Evolutionary conservation across 2,888 invertebrate species (phyloP).

Genomic region (Cylindroiulus punctatus): DNA sequence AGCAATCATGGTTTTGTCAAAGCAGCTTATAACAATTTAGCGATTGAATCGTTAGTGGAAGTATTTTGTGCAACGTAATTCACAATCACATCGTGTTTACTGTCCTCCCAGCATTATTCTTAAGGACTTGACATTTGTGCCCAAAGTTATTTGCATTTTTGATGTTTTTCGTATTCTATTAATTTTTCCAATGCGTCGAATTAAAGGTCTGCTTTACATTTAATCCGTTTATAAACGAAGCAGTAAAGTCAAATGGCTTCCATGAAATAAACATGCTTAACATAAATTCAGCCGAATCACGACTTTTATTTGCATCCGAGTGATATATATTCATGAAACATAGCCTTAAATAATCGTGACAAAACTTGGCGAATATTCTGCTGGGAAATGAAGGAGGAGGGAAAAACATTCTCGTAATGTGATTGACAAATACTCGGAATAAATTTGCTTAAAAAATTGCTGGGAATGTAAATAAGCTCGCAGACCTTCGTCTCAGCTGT

Average conservation of each 20-base stretch:
- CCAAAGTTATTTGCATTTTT: background rate
- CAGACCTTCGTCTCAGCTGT: background rate
- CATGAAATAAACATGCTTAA: constrained; percentile 47
- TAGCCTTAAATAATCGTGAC: constrained; percentile 36
- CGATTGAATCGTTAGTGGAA: too few relatives aligned
- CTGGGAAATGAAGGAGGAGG: constrained; percentile 17
- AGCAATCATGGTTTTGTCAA: too few relatives aligned
- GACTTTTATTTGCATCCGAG: constrained; percentile 43
- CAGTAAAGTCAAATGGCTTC: constrained; percentile 21
- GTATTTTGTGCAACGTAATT: too few relatives aligned
- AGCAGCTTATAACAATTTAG: too few relatives aligned
- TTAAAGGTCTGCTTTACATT: constrained; percentile 14
- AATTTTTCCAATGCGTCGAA: constrained; percentile 31
- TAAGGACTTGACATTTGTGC: background rate
- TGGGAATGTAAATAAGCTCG: constrained; percentile 14
- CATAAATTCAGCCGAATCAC: constrained; percentile 37
- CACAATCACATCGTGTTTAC: too few relatives aligned
- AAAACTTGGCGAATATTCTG: constrained; percentile 22
- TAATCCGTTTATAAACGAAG: constrained; percentile 43
- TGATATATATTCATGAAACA: constrained; percentile 47
- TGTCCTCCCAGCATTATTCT: too few relatives aligned
- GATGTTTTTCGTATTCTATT: constrained; percentile 35
- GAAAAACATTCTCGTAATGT: constrained; percentile 13
- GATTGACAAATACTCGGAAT: constrained; percentile 38
- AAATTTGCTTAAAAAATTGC: constrained; percentile 37